Conservation (phyloP, 2,113 vertebrate species). For the Anarhynchus alexandrinus region DNA sequence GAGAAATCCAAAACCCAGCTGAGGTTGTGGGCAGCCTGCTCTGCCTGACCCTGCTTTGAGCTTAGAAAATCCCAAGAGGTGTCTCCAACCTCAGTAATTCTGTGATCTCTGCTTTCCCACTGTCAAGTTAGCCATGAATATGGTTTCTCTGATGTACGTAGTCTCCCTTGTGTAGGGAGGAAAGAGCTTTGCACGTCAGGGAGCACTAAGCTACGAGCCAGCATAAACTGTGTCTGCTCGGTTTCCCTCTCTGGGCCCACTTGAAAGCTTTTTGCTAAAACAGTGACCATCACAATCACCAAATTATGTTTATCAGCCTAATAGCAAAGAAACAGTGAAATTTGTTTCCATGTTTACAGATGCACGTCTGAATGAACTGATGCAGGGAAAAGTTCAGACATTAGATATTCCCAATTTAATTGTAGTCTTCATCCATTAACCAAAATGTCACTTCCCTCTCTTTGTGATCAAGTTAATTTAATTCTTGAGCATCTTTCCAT, state of each 20-base stretch:
- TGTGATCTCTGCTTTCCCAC: not conserved
- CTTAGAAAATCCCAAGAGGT: not conserved
- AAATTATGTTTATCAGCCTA: not conserved
- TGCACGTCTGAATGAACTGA: not conserved
- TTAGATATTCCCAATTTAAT: slow-evolving; percentile 20
- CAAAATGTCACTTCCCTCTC: slow-evolving; percentile 41
- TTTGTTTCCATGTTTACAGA: not conserved
- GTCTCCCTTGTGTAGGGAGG: not conserved
- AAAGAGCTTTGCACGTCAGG: not conserved
- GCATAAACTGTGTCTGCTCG: not conserved
- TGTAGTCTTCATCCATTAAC: slow-evolving; percentile 49
- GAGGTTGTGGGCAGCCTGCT: not conserved
- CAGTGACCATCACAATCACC: not conserved
- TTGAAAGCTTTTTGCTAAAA: not conserved
- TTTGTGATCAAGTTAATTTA: slow-evolving; percentile 46
- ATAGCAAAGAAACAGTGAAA: not conserved
- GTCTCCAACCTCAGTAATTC: not conserved
- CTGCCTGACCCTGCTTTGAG: not conserved
- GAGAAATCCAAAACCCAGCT: not conserved
- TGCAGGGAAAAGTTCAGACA: not conserved
- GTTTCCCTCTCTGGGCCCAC: not conserved
- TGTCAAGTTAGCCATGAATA: not conserved
- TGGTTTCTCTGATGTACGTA: not conserved
- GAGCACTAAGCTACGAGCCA: not conserved
- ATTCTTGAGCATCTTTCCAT: slow-evolving; percentile 54